Conservation (phyloP, 2,113 vertebrate genomes). For the Diadophis punctatus region DNA sequence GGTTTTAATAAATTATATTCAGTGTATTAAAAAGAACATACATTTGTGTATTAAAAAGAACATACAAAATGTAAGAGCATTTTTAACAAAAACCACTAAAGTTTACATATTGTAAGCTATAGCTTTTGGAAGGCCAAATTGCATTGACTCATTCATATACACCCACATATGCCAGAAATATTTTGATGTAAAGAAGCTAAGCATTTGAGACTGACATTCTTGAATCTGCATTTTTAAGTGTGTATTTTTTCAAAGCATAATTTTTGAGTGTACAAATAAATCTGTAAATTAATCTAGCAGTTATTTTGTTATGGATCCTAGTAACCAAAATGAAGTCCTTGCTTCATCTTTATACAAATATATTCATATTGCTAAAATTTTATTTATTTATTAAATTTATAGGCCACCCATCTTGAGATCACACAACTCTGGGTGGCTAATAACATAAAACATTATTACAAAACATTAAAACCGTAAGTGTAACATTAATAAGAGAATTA, state of each 20-base stretch:
- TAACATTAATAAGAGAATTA: background rate
- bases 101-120: background rate
- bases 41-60: no score
- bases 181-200: background rate
- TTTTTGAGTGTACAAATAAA: background rate
- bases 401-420: background rate
- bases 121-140: background rate
- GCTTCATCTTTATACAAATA: background rate
- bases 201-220: background rate
- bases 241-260: background rate
- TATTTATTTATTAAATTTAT: background rate
- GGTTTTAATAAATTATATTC: background rate
- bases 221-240: background rate
- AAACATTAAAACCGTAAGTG: background rate
- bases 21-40: background rate
- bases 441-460: background rate
- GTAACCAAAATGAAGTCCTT: background rate
- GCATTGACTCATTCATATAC: background rate
- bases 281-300: background rate
- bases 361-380: background rate
- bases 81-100: background rate
- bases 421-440: background rate
- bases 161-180: background rate
- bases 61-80: no score
- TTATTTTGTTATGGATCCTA: background rate